Evolutionary conservation across 2,888 invertebrate species (phyloP), one percentile per base, ranked within the genome.

Genomic region (Zygaena filipendulae): DNA sequence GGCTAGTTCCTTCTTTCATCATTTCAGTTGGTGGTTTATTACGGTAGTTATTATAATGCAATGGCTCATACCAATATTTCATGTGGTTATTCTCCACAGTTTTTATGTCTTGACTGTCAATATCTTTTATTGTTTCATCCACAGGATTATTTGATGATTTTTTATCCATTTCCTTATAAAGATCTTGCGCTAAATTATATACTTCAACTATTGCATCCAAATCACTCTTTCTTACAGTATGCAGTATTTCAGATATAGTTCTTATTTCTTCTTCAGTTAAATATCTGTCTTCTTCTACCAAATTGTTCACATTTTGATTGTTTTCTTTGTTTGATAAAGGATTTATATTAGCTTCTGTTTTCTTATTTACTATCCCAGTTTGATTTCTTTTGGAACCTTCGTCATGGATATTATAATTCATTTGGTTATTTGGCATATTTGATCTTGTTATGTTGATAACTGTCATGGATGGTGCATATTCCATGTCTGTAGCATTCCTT

Each of bases 201-300:
- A 79, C 59, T 35, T 79, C 77, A 14, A 75, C 42, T 7, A 79
- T 58, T 4, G 75, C 63, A 46, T 77, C 68, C 27, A 79, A 45
- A 34, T 79, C 79, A 33, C 71, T 72, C 38, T 64, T 75, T 28
- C 67, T 79, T 0, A 75, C 54, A 2, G 55, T 55, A 4, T 67
- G 63, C 3, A 79, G 43, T 27, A 75, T 35, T 13, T 66, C 51
- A 11, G 68, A 46, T 32, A 79, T 60, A 1, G 52, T 42, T 38
- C 57, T 57, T 7, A 77, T 71, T 49, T 79, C 79, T 5, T 43
- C 36, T 11, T 64, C 59, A 20, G 68, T 66, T 33, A 79, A 44
- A 35, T 60, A 68, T 40, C 75, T 56, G 22, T 77, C 71, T 1
- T 32, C 33, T 16, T 45, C 40, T 10, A 9, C 6, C 14, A 27